phyloP scores from a whole-genome alignment of 2,113 vertebrate species.

The Hippocampus barbouri region DNA sequence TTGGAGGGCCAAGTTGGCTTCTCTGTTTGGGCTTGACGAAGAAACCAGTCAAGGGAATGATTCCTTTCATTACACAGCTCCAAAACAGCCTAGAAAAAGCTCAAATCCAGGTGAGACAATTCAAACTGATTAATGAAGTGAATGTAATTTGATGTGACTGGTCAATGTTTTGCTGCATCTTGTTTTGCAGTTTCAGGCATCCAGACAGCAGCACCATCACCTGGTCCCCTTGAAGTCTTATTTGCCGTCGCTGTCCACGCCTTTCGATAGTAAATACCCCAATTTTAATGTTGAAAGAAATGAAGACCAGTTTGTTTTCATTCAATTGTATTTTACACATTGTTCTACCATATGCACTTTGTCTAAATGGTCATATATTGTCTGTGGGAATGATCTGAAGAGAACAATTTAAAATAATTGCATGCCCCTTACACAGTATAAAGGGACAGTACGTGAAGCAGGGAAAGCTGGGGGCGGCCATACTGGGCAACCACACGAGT shows the following conservation, averaged over 20 bases:
- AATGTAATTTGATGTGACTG: background rate
- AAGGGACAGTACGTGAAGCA: constrained; percentile 92
- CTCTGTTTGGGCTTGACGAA: constrained; percentile 88
- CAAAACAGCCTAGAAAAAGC: constrained; percentile 89
- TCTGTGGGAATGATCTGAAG: background rate
- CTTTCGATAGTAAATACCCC: constrained; percentile 85
- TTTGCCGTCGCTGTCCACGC: constrained; percentile 82
- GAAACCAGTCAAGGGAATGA: constrained; percentile 81
- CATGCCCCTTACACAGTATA: constrained; percentile 60
- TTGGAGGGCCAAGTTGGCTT: constrained; percentile 86
- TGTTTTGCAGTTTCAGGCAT: constrained; percentile 39
- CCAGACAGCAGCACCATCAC: constrained; percentile 60
- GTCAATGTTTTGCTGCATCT: background rate
- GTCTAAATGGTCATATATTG: background rate
- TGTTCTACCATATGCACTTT: background rate
- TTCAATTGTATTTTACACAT: background rate
- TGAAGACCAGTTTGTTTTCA: background rate
- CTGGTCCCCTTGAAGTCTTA: constrained; percentile 71
- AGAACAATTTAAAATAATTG: background rate
- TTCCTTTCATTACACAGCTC: constrained; percentile 94
- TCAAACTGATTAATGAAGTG: rapidly evolving
- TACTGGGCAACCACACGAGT: constrained; percentile 82
- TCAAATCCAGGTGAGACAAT: constrained; percentile 71
- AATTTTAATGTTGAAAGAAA: constrained; percentile 1
- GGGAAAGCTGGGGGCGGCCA: constrained; percentile 91